Conservation (phyloP, 2,113 vertebrate species). For the Gobiocypris rarus region DNA sequence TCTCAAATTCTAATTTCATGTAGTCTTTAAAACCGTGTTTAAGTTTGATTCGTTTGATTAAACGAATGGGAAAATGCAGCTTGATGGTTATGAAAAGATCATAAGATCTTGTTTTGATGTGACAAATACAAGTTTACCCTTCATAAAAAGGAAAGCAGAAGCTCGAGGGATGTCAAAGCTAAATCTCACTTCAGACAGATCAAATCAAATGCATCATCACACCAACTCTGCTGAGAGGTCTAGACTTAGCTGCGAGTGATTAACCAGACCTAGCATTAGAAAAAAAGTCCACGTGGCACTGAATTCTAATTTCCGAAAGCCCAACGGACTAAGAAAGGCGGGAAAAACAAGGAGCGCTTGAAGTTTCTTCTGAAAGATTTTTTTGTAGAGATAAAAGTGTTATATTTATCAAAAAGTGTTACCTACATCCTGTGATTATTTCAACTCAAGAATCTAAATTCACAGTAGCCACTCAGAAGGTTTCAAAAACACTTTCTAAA, state of each 20-base stretch:
- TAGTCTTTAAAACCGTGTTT: neutral
- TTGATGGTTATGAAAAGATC: conserved; percentile 15
- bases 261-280: conserved; percentile 31
- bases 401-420: conserved; percentile 18
- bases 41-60: conserved; percentile 2
- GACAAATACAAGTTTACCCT: conserved; percentile 18
- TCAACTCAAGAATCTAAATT: conserved; percentile 29
- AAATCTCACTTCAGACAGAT: conserved; percentile 46
- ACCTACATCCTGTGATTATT: conserved; percentile 32
- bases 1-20: neutral
- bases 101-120: conserved; percentile 24
- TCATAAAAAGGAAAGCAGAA: conserved; percentile 8
- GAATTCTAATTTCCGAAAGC: conserved; percentile 56
- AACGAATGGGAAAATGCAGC: neutral
- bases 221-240: conserved; percentile 43
- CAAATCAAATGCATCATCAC: conserved; percentile 49
- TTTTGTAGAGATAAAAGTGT: conserved; percentile 49
- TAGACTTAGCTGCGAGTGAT: conserved; percentile 39
- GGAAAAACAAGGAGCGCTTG: conserved; percentile 31
- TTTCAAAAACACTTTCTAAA: conserved; percentile 29
- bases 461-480: neutral
- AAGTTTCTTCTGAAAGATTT: conserved; percentile 28
- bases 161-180: conserved; percentile 15
- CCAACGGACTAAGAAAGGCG: conserved; percentile 38
- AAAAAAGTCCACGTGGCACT: conserved; percentile 40